Base-by-base conservation (phyloP, 2,888 invertebrate species). In the Athripsodes cinereus region DNA sequence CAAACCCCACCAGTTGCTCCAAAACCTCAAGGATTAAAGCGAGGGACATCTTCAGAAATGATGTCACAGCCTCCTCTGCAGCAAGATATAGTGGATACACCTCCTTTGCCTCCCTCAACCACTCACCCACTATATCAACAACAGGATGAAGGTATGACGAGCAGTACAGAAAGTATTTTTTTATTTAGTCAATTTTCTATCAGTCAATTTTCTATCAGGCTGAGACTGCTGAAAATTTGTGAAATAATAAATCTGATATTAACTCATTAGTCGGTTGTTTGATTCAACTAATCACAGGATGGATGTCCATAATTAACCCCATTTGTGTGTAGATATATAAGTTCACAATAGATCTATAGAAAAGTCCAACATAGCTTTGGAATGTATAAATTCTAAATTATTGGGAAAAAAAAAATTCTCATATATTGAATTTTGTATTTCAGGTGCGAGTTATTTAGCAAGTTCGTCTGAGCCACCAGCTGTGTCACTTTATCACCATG, bases 381-480 rank as follows among this genome's bases (percentile, higher is more conserved):
- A 31, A 31, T 31, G 31, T 31, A 11, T 11, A 8, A 31, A 31
- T 8, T 8, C 11, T 8, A 31, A 31, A 31, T 31, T 6, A 31
- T 31, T 31, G 31, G n/a, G n/a, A n/a, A n/a, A n/a, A n/a, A n/a
- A n/a, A n/a, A n/a, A n/a, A n/a, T n/a, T n/a, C n/a, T n/a, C n/a
- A n/a, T n/a, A n/a, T n/a, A n/a, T n/a, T n/a, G n/a, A n/a, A n/a
- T n/a, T n/a, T n/a, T 26, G 10, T 26, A 26, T 40, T 40, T 40
- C 47, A 61, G 65, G 62, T 53, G 60, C 54, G 22, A 74, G 77
- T 61, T 87, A 87, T 71, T 83, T 87, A 61, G 87, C 90, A 54
- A 87, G 89, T 68, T 81, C 85, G 52, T 75, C 84, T 66, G 89
- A 89, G 70, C 86, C 87, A 13, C 87, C 87, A 0, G 85, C 87